phyloP scores from a whole-genome alignment of 2,888 invertebrate species.

The Eretmocerus hayati region DNA sequence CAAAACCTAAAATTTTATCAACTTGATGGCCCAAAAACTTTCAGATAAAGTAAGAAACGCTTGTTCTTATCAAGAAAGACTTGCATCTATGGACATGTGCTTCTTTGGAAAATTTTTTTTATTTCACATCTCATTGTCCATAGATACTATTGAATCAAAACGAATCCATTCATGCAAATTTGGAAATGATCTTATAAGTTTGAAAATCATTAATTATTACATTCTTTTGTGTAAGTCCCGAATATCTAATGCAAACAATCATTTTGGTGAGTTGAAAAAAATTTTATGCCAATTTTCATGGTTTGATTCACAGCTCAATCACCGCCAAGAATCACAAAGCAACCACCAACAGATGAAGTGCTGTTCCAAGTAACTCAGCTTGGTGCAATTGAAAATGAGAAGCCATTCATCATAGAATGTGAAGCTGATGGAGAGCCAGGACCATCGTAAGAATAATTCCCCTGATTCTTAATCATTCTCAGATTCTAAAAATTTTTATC shows the following conservation, averaged over 20 bases:
- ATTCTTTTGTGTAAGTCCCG: too few relatives aligned
- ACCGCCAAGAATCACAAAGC: conserved; percentile 86
- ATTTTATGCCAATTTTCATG: not conserved
- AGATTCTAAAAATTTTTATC: not conserved
- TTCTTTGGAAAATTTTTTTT: not conserved
- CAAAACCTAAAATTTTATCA: too few relatives aligned
- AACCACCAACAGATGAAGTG: conserved; percentile 85
- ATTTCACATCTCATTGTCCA: not conserved
- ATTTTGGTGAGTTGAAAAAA: not conserved
- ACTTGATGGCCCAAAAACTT: too few relatives aligned
- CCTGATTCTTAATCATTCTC: not conserved
- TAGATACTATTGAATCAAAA: not conserved
- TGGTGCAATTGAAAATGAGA: conserved; percentile 77
- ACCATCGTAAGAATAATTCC: conserved; percentile 66
- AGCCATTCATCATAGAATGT: conserved; percentile 92
- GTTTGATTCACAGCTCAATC: conserved; percentile 79
- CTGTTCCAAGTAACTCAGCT: conserved; percentile 79
- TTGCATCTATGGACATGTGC: too few relatives aligned
- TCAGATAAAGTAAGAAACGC: too few relatives aligned
- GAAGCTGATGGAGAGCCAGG: conserved; percentile 93
- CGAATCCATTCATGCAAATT: not conserved
- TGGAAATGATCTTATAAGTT: not conserved
- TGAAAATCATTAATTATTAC: conserved; percentile 13
- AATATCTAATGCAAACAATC: too few relatives aligned
- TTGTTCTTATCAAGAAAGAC: too few relatives aligned